Conservation (phyloP, 2,797 vertebrate genomes). For the Danio tinwini region DNA sequence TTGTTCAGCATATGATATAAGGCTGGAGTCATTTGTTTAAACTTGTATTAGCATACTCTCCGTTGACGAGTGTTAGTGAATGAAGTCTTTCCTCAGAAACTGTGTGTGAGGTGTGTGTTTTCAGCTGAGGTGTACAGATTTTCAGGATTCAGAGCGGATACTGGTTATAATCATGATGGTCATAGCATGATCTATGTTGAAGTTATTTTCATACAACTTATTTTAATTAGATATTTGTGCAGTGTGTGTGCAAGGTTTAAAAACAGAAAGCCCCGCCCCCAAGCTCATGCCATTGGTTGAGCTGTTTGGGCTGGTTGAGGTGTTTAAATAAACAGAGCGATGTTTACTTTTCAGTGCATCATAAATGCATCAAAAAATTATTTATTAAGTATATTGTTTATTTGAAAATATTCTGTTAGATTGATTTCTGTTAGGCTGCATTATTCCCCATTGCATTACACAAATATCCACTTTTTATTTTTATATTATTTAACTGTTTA, state of each 20-base stretch:
- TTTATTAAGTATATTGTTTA: too few species aligned
- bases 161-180: too few species aligned
- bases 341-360: background rate
- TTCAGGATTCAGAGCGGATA: background rate
- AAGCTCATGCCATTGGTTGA: background rate
- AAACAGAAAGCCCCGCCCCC: background rate
- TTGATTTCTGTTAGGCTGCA: too few species aligned
- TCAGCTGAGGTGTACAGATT: too few species aligned
- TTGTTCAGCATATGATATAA: slow-evolving; percentile 6
- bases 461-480: too few species aligned
- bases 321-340: background rate
- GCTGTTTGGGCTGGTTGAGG: background rate
- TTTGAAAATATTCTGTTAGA: too few species aligned
- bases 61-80: background rate
- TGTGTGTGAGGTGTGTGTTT: background rate
- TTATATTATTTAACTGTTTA: too few species aligned
- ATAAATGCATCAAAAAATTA: too few species aligned
- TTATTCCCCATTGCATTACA: too few species aligned
- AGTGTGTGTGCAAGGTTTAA: background rate
- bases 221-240: background rate
- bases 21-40: background rate
- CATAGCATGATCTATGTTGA: background rate
- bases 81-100: background rate
- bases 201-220: too few species aligned
- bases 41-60: background rate